A percentile compares a stretch with the other conserved stretches of the same genome.
phyloP scores from a whole-genome alignment of 2,888 invertebrate genomes.

The Automeris io region DNA sequence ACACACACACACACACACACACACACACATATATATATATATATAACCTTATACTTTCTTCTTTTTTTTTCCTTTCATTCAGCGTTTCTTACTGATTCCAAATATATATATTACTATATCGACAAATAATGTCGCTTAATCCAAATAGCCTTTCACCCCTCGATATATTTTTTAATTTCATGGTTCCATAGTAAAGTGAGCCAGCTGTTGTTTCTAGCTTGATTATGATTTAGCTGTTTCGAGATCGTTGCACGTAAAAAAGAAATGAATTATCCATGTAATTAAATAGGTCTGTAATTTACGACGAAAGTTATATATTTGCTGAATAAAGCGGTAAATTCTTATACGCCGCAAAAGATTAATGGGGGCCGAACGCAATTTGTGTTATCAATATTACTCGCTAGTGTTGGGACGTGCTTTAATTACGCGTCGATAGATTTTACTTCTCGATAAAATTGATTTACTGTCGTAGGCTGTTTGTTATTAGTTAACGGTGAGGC shows the following conservation, averaged over 20 bases:
- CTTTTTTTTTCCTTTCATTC: too few species aligned
- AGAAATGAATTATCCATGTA: background rate
- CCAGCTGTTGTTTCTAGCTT: background rate
- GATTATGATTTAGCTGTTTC: too few species aligned
- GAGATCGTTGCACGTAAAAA: background rate
- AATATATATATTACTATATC: too few species aligned
- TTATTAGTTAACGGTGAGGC: too few species aligned
- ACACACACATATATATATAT: too few species aligned
- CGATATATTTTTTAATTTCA: too few species aligned
- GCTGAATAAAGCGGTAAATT: constrained; percentile 28
- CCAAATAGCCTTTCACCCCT: too few species aligned
- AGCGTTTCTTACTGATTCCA: too few species aligned
- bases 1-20: too few species aligned
- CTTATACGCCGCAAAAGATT: constrained; percentile 43
- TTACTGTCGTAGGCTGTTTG: constrained; percentile 9
- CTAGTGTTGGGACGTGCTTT: constrained; percentile 22
- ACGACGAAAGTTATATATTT: background rate
- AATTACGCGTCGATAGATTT: constrained; percentile 7
- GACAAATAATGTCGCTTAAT: too few species aligned
- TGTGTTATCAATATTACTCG: constrained; percentile 44
- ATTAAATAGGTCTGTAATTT: constrained; percentile 1
- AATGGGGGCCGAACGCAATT: constrained; percentile 41
- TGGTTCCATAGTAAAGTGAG: too few species aligned
- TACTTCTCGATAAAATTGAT: constrained; percentile 14
- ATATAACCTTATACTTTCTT: too few species aligned